Evolutionary conservation across 2,888 invertebrate genomes (phyloP).

Genomic region (Sylvicola fuscatus): DNA sequence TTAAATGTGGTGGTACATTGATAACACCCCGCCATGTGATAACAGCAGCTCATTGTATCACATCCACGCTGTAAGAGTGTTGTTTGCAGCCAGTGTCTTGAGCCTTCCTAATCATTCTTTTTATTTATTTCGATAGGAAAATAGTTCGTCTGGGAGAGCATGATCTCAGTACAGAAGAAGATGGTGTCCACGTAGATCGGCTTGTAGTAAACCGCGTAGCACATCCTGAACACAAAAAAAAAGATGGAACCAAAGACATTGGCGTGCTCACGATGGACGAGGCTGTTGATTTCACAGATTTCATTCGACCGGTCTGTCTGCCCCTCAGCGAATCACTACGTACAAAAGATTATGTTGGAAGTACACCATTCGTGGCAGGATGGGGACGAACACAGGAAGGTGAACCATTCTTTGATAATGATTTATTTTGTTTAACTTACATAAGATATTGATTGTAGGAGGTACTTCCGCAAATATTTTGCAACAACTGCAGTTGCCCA

Average conservation of each 20-base stretch:
- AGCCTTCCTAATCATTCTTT: too few species aligned
- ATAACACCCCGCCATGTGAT: slow-evolving; percentile 46
- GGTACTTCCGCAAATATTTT: slow-evolving; percentile 44
- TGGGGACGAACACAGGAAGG: slow-evolving; percentile 22
- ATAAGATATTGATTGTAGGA: too few species aligned
- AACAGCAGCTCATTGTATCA: slow-evolving; percentile 30
- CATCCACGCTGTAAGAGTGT: slow-evolving; percentile 15
- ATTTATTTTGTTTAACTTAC: too few species aligned
- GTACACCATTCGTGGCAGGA: slow-evolving; percentile 51
- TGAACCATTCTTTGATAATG: too few species aligned
- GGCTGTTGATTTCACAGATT: slow-evolving; percentile 38
- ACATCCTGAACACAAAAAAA: slow-evolving; percentile 41
- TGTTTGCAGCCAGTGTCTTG: not conserved
- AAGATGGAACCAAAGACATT: slow-evolving; percentile 50
- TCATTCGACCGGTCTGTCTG: slow-evolving; percentile 54
- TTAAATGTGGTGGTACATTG: slow-evolving; percentile 35
- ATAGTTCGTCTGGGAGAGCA: slow-evolving; percentile 59
- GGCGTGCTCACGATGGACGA: slow-evolving; percentile 43
- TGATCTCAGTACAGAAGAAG: slow-evolving; percentile 38
- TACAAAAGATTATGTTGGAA: slow-evolving; percentile 31
- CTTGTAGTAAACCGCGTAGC: slow-evolving; percentile 32
- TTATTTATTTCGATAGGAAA: slow-evolving; percentile 26
- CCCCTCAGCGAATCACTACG: slow-evolving; percentile 35
- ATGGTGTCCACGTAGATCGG: slow-evolving; percentile 35
- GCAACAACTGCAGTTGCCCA: slow-evolving; percentile 48